phyloP scores from a whole-genome alignment of 2,113 vertebrate species.

The Litocranius walleri region DNA sequence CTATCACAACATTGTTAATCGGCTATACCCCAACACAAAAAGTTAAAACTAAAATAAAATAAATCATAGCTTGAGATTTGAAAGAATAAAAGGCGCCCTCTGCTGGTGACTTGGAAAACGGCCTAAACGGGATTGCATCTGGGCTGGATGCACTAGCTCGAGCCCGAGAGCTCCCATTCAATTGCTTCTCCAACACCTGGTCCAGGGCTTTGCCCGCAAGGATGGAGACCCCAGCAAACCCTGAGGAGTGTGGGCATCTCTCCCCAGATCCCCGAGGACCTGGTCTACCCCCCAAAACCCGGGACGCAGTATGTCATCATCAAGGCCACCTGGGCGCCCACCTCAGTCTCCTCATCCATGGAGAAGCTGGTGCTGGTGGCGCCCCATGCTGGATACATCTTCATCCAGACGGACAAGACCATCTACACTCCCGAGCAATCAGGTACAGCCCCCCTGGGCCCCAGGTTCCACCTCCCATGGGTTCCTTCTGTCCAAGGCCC shows the following conservation, averaged over 20 bases:
- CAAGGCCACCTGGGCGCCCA: not conserved
- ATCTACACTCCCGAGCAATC: conserved; percentile 55
- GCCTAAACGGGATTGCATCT: not conserved
- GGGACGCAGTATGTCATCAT: conserved; percentile 46
- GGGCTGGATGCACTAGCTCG: not conserved
- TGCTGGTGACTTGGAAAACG: not conserved
- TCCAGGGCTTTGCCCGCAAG: not conserved
- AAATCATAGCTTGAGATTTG: not conserved
- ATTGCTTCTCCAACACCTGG: not conserved
- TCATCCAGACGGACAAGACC: conserved; percentile 59
- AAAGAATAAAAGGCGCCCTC: not conserved
- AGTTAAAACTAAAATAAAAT: not conserved
- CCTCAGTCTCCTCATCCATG: not conserved
- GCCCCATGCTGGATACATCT: conserved; percentile 55
- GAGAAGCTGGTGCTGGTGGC: conserved; percentile 43
- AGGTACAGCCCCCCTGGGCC: not conserved
- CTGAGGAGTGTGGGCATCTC: not conserved
- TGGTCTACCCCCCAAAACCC: not conserved
- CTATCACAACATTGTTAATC: not conserved
- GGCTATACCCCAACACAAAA: not conserved
- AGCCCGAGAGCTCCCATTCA: not conserved
- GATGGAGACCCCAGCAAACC: not conserved
- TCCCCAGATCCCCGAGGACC: conserved; percentile 33
- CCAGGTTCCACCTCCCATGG: not conserved
- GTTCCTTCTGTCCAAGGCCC: not conserved